Conservation (phyloP, 2,113 vertebrate genomes). For the Myanophis thanlyinensis region DNA sequence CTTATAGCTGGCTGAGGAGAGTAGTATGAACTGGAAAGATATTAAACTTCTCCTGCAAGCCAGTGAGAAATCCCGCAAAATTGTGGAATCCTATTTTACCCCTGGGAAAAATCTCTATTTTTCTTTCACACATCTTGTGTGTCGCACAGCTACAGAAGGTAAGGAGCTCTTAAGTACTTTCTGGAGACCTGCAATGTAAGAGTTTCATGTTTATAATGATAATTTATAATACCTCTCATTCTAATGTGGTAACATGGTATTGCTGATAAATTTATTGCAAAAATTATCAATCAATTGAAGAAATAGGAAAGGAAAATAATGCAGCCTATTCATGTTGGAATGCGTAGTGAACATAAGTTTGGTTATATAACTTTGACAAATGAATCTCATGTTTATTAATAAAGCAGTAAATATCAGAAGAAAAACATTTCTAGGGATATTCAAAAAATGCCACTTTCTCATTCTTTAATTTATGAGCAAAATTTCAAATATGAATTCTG, state of each 20-base stretch:
- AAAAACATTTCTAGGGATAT: neutral
- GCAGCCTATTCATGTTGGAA: neutral
- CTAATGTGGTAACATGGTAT: neutral
- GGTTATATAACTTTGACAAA: neutral
- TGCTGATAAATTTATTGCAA: neutral
- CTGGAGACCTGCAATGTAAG: neutral
- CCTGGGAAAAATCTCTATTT: constrained; percentile 82
- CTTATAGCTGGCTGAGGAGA: constrained; percentile 80
- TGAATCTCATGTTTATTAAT: neutral
- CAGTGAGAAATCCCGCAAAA: constrained; percentile 79
- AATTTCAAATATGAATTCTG: neutral
- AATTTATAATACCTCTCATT: neutral
- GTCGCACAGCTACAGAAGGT: constrained; percentile 87
- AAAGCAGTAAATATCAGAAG: neutral
- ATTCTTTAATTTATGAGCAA: neutral
- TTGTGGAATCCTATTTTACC: constrained; percentile 90
- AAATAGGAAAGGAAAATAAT: neutral
- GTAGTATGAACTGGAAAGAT: constrained; percentile 78
- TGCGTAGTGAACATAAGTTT: neutral
- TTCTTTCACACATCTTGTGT: constrained; percentile 93
- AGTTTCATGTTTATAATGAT: neutral
- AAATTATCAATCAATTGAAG: neutral
- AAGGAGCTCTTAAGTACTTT: constrained; percentile 13
- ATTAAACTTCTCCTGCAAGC: constrained; percentile 83
- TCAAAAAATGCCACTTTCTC: neutral